Evolutionary conservation across 2,888 invertebrate species (phyloP), one percentile per base, ranked within the genome.

Genomic region (Amorpha juglandis): DNA sequence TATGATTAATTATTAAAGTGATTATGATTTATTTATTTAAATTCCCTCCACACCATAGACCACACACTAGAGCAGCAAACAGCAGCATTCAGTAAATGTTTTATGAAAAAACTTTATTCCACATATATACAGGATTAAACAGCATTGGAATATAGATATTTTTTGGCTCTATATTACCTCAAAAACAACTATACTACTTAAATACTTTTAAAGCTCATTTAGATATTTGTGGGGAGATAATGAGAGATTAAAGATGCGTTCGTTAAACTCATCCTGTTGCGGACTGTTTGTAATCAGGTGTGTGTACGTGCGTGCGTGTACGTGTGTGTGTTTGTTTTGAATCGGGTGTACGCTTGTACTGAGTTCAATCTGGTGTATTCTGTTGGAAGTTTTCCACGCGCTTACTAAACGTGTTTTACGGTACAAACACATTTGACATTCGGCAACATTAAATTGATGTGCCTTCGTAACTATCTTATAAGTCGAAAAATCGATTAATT

Each of bases 381-480:
- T n/a, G 53, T 67, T 50, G 63, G 51, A 64, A 67, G 38, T 64
- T 68, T 69, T 68, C 70, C 69, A 71, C 66, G 48, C 45, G 27
- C 67, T 48, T 53, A 63, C 65, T 38, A 66, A 69, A 71, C 71
- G n/a, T 51, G 69, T 69, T 71, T 71, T 67, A 16, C 42, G 62
- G 45, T 66, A 47, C 47, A 63, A 33, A 47, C 35, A 38, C 63
- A 64, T 65, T 42, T 67, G 70, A 70, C 69, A 68, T 69, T 69
- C 63, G 21, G 21, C 53, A 65, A 67, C 52, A 67, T 45, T 63
- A 53, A 50, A 68, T 69, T n/a, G n/a, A n/a, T n/a, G 19, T 27
- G 19, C 42, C 21, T 21, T 42, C 8, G 11, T 68, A 69, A 67
- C n/a, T 35, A 33, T 7, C 8, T 50, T 50, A 6, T 50, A 9